A percentile compares a stretch with the other conserved stretches of the same genome.
Conservation (phyloP, 2,888 invertebrate species). For the Achlya flavicornis region DNA sequence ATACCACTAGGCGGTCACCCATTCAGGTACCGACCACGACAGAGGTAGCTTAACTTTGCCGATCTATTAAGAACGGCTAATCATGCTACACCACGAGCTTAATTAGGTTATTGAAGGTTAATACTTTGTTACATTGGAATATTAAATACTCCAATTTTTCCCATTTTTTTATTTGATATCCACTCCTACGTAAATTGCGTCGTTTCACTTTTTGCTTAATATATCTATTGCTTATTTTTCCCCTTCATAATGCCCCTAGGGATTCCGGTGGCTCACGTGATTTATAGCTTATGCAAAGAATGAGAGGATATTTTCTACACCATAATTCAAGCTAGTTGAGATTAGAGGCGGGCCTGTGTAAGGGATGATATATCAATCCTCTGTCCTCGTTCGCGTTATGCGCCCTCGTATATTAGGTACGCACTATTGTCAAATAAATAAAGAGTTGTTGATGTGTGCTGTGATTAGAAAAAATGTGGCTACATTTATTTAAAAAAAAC, state of each 20-base stretch:
- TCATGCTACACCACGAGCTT: no score
- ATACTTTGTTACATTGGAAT: no score
- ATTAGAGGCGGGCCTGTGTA: conserved; percentile 66
- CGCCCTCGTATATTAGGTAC: conserved; percentile 43
- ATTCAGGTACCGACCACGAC: no score
- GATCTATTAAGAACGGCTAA: no score
- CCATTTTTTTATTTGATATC: no score
- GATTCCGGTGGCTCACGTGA: conserved; percentile 72
- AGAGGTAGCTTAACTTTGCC: no score
- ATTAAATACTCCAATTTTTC: no score
- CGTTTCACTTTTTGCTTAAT: conserved; percentile 66
- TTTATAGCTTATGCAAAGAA: conserved; percentile 81
- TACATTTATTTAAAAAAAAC: neutral
- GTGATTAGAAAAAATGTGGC: neutral
- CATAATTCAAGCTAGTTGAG: conserved; percentile 80
- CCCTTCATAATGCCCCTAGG: conserved; percentile 69
- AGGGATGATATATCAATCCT: conserved; percentile 73
- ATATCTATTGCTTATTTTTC: conserved; percentile 75
- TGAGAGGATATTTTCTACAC: conserved; percentile 78
- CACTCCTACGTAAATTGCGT: conserved; percentile 36
- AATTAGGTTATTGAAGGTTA: no score
- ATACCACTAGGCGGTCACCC: no score
- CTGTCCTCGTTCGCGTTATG: conserved; percentile 45
- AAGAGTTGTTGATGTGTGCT: conserved; percentile 27
- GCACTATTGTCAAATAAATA: conserved; percentile 46